These are phyloP conservation scores for Emydoidea blandingii DNA, from an alignment of 2,797 vertebrate species.

Conservation along the genomic window DNA sequence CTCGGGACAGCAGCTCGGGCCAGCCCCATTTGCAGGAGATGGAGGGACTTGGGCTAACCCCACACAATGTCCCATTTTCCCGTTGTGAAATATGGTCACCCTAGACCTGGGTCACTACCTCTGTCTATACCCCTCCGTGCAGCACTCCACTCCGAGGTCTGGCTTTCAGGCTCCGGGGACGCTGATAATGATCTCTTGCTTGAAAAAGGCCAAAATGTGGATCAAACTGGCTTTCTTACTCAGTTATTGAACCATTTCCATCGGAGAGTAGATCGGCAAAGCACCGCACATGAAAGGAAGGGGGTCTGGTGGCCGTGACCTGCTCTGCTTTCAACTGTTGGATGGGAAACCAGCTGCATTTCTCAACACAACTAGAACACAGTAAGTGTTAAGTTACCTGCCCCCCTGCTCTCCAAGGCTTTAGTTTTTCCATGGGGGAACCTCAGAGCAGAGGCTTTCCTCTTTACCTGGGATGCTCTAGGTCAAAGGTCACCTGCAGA, in stretches of 20 bases:
- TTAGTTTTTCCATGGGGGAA: not conserved
- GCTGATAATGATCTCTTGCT: not conserved
- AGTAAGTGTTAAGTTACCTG: not conserved
- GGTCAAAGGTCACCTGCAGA: not conserved
- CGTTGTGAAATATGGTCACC: no score
- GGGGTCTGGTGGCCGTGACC: not conserved
- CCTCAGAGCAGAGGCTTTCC: not conserved
- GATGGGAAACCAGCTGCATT: not conserved
- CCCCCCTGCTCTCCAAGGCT: no score
- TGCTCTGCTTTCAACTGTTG: not conserved
- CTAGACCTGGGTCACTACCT: not conserved
- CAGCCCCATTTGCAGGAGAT: no score
- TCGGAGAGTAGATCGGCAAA: no score
- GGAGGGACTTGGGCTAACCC: no score
- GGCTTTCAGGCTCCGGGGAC: no score
- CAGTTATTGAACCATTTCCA: accelerated
- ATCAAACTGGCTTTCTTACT: not conserved
- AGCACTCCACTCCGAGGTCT: not conserved
- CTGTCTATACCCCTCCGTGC: not conserved
- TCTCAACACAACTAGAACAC: not conserved
- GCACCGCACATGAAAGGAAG: not conserved
- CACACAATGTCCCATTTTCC: no score
- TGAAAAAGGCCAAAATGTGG: not conserved
- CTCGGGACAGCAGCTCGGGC: no score
- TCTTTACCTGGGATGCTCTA: not conserved